Percentiles rank a stretch among this genome's conserved stretches.
Evolutionary conservation across 2,888 invertebrate species (phyloP).

Genomic region (Adineta ricciae): DNA sequence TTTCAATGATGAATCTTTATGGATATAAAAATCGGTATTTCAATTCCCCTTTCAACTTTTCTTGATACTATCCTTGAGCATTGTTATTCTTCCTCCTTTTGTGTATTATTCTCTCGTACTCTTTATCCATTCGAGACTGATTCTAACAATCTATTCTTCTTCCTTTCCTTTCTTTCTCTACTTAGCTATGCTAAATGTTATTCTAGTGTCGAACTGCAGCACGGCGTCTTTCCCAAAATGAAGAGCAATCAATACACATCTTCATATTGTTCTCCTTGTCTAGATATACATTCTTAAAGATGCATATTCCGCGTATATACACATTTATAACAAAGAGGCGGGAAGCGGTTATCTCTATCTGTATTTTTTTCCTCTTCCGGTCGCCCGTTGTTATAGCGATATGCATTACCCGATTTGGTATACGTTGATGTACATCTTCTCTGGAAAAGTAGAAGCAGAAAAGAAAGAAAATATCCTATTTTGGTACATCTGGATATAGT

Average conservation of each 20-base stretch:
- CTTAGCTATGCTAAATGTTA: neutral
- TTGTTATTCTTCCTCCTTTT: neutral
- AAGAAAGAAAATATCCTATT: neutral
- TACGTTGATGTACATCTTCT: neutral
- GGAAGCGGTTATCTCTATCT: constrained; percentile 12
- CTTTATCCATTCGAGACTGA: neutral
- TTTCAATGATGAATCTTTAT: too few relatives aligned
- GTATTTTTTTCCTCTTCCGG: neutral
- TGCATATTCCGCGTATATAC: neutral
- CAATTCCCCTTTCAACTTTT: neutral
- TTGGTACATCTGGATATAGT: constrained; percentile 9
- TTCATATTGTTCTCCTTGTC: neutral
- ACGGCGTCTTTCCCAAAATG: neutral
- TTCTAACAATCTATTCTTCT: neutral
- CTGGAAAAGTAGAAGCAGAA: neutral
- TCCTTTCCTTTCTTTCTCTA: neutral
- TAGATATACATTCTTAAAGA: neutral
- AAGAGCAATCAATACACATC: neutral
- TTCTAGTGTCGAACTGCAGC: neutral
- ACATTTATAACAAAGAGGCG: neutral
- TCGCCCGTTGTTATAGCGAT: neutral
- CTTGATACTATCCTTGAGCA: neutral
- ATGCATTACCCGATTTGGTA: neutral
- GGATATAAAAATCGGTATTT: too few relatives aligned
- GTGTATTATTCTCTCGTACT: neutral